Base-by-base conservation (phyloP, 2,113 vertebrate genomes). In the Psittacula cyanocephala region DNA sequence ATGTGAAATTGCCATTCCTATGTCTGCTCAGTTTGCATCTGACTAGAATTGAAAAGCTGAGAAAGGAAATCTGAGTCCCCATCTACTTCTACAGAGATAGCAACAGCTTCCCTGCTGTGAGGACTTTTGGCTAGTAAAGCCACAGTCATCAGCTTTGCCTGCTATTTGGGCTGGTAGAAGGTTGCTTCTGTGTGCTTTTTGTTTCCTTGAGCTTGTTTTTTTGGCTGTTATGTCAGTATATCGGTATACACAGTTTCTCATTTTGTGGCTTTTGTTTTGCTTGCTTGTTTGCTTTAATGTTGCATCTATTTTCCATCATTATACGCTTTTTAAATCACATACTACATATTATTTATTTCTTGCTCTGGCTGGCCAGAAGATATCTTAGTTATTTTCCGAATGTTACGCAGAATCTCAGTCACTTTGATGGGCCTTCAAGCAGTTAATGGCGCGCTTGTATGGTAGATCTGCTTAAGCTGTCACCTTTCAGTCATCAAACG, bases 11-110 rank as follows among this genome's bases (percentile, higher is more conserved):
- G 7, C 35, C 29, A 63, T 62, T 95, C 50, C 89, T 86, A 82
- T 57, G 35, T 84, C 65, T 91, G 49, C 52, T 83, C 22, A 79
- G 49, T 83, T 94, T 96, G 49, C 89, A 86, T 86, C 41, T 74
- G 86, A 44, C n/a, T 91, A 68, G 77, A 75, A 94, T 17, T 87
- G 85, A 80, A 89, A 95, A 37, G 39, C 72, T 64, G 72, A 89
- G 63, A 90, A 87, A 16, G 75, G 43, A 71, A 24, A 89, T 90
- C 72, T 81, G 64, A 91, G 67, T 55, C 15, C 33, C 39, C 64
- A 69, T 41, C 88, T 55, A 50, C 35, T 78, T 93, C 37, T 41
- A 81, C 19, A 85, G 43, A 94, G 50, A 52, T 19, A 35, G 33
- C 55, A 93, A 33, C 47, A 80, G 68, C 43, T 62, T 91, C 68